Evolutionary conservation across 1,140 invertebrate species (phyloP).

Genomic region (Nasonia longicornis): DNA sequence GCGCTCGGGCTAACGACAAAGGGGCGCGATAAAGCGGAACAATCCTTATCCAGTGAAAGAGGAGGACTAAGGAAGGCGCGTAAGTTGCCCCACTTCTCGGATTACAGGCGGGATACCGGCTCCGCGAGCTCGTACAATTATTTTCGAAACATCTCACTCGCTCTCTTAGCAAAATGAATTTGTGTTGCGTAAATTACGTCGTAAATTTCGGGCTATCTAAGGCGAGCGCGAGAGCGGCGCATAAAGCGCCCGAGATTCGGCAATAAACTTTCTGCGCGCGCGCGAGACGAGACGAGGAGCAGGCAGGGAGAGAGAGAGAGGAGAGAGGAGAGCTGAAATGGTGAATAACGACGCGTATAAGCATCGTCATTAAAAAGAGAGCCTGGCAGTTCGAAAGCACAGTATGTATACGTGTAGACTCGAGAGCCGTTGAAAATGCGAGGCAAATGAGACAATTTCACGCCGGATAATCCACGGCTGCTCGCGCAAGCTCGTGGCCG

Average conservation of each 20-base stretch:
- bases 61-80: too few relatives aligned
- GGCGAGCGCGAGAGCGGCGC: constrained; percentile 16
- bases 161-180: constrained; percentile 40
- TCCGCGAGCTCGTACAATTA: constrained; percentile 35
- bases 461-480: constrained; percentile 58
- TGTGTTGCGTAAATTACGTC: constrained; percentile 41
- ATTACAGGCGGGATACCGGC: background rate
- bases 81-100: background rate
- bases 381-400: constrained; percentile 9
- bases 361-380: constrained; percentile 44
- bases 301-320: background rate
- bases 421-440: constrained; percentile 56
- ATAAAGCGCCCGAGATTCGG: constrained; percentile 33
- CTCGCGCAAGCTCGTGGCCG: constrained; percentile 24
- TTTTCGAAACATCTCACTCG: constrained; percentile 45
- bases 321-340: constrained; percentile 29
- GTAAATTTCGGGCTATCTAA: constrained; percentile 44
- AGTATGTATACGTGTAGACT: background rate
- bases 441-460: constrained; percentile 65
- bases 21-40: too few relatives aligned
- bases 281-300: background rate
- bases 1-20: too few relatives aligned
- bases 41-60: background rate
- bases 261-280: constrained; percentile 37
- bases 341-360: constrained; percentile 46